Conservation (phyloP, 2,888 invertebrate genomes). For the Amitus sp. region DNA sequence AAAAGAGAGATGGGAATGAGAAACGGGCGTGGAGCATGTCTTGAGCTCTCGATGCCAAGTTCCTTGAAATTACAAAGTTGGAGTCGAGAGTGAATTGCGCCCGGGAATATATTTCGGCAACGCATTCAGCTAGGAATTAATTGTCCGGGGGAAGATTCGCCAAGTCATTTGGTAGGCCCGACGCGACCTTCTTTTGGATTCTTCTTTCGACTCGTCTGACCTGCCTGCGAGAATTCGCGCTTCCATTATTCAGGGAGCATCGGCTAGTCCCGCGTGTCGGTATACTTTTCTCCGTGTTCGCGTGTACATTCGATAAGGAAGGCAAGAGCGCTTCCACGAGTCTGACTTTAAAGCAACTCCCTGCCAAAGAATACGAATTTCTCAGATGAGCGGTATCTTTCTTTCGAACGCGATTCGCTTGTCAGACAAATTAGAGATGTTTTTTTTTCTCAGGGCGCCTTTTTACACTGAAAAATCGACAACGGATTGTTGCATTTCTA, state of each 20-base stretch:
- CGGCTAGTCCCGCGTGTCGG: conserved; percentile 25
- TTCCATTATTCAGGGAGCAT: conserved; percentile 44
- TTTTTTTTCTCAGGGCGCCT: too few relatives aligned
- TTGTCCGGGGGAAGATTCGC: conserved; percentile 1
- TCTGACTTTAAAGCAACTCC: conserved; percentile 18
- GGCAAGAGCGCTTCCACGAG: conserved; percentile 7
- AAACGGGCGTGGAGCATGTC: conserved; percentile 1
- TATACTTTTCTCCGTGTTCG: conserved; percentile 6
- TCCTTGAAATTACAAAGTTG: not conserved
- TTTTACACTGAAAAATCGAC: too few relatives aligned
- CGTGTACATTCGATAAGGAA: conserved; percentile 13
- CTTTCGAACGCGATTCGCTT: not conserved
- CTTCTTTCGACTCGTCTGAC: conserved; percentile 17
- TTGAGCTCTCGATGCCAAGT: not conserved
- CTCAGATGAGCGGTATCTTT: conserved; percentile 12
- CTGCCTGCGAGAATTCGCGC: conserved; percentile 34
- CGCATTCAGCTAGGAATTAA: conserved; percentile 5
- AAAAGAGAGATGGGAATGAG: conserved; percentile 1
- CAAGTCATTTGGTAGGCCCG: not conserved
- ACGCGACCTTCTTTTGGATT: conserved; percentile 5
- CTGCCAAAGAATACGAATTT: conserved; percentile 21
- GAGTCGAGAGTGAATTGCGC: too few relatives aligned
- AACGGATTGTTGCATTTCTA: too few relatives aligned
- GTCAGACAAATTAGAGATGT: not conserved
- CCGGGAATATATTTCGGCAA: not conserved